phyloP scores from a whole-genome alignment of 2,888 invertebrate species.

The Kuschelorhynchus macadamiae region DNA sequence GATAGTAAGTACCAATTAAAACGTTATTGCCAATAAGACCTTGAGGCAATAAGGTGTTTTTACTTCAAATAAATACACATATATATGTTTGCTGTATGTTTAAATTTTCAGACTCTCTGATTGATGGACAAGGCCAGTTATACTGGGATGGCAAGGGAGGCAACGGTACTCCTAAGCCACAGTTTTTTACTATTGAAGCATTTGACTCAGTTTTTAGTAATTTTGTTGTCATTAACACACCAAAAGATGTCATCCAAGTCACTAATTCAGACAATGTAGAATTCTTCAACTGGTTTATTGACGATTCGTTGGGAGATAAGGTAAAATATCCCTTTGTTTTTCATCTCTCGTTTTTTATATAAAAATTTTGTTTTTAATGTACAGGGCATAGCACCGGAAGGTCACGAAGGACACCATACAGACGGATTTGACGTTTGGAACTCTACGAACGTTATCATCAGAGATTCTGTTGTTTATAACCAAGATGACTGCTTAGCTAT shows the following conservation, averaged over 20 bases:
- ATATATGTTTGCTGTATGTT: too few species aligned
- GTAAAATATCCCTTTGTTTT: neutral
- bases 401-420: slow-evolving; percentile 49
- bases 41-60: too few species aligned
- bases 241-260: slow-evolving; percentile 22
- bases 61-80: too few species aligned
- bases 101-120: slow-evolving; percentile 45
- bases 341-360: neutral
- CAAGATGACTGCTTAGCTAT: slow-evolving; percentile 54
- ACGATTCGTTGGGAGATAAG: slow-evolving; percentile 19
- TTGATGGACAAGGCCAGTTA: slow-evolving; percentile 51
- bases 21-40: too few species aligned
- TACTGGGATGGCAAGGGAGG: slow-evolving; percentile 53
- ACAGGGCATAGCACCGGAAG: slow-evolving; percentile 15
- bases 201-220: slow-evolving; percentile 38
- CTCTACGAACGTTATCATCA: slow-evolving; percentile 47
- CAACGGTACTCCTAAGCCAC: slow-evolving; percentile 48
- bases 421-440: slow-evolving; percentile 52
- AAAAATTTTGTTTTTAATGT: neutral
- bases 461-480: slow-evolving; percentile 47
- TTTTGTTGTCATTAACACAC: slow-evolving; percentile 18
- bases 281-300: slow-evolving; percentile 29
- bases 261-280: slow-evolving; percentile 26
- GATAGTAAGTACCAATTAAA: slow-evolving; percentile 13
- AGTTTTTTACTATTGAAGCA: slow-evolving; percentile 50